A percentile compares a stretch with the other conserved stretches of the same genome.
phyloP scores from a whole-genome alignment of 1,140 invertebrate genomes.

The Drosophila ohnishii region DNA sequence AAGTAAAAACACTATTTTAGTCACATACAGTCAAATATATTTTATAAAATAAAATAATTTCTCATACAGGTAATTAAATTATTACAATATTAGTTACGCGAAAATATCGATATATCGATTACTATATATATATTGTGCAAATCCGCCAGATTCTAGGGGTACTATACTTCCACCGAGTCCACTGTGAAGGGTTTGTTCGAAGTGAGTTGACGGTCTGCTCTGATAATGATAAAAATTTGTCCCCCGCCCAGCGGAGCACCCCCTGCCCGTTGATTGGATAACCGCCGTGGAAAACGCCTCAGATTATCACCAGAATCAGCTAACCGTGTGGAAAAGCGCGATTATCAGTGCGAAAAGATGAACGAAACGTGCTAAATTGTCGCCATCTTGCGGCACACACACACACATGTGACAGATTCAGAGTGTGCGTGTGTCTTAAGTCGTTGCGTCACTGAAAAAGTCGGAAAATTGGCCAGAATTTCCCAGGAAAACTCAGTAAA shows the following conservation, averaged over 20 bases:
- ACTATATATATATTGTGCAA: no score
- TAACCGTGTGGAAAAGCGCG: constrained; percentile 44
- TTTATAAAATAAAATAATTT: not conserved
- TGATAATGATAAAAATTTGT: constrained; percentile 33
- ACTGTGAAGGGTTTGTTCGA: constrained; percentile 83
- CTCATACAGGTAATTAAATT: not conserved
- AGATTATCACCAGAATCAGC: constrained; percentile 6
- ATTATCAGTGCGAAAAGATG: constrained; percentile 27
- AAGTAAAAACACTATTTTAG: not conserved
- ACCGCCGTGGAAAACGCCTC: constrained; percentile 38
- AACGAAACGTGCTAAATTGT: constrained; percentile 56
- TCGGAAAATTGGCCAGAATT: constrained; percentile 20
- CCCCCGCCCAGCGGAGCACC: constrained; percentile 45
- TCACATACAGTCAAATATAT: no score
- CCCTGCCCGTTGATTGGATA: constrained; percentile 57
- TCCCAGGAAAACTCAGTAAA: constrained; percentile 16
- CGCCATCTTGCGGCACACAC: constrained; percentile 73
- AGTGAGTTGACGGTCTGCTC: constrained; percentile 69
- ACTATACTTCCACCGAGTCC: constrained; percentile 4
- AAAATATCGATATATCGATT: constrained; percentile 2
- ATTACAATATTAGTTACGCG: not conserved
- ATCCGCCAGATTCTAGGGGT: not conserved
- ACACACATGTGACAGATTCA: constrained; percentile 63
- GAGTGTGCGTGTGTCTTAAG: constrained; percentile 56
- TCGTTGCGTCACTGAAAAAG: constrained; percentile 74